Conservation (phyloP, 2,797 vertebrate genomes). For the Aulostomus chinensis region DNA sequence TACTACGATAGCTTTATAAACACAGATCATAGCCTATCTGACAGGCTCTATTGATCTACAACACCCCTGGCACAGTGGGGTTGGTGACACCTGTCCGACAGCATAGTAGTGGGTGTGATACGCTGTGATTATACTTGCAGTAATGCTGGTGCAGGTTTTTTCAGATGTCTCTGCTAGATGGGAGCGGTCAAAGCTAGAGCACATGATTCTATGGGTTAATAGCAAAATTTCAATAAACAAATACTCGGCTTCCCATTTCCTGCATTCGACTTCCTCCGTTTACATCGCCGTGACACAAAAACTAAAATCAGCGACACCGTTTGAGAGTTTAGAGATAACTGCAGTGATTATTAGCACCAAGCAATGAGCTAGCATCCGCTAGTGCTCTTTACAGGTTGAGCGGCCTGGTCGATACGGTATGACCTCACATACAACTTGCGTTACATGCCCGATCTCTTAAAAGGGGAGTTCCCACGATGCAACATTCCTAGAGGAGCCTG, state of each 20-base stretch:
- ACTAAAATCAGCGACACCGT: no score
- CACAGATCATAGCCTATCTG: constrained; percentile 25
- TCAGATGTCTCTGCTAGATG: no score
- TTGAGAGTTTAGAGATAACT: no score
- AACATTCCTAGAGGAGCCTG: constrained; percentile 15
- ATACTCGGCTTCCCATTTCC: constrained; percentile 7
- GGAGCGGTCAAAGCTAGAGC: background rate
- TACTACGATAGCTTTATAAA: constrained; percentile 10
- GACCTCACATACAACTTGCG: no score
- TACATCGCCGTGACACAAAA: background rate
- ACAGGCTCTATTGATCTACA: constrained; percentile 47
- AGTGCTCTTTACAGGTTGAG: no score
- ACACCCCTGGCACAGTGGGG: constrained; percentile 17
- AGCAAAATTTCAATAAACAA: constrained; percentile 18
- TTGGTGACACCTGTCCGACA: constrained; percentile 39
- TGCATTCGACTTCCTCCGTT: background rate
- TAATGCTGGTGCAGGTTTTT: no score
- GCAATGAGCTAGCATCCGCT: no score
- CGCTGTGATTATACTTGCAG: background rate
- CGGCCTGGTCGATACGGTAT: no score
- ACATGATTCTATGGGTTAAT: background rate
- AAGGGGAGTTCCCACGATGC: background rate
- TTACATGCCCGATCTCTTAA: background rate
- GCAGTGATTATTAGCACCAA: background rate
- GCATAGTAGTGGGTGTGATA: background rate